A percentile compares a stretch with the other conserved stretches of the same genome.
Evolutionary conservation across 2,113 vertebrate genomes (phyloP).

Genomic region (Axis porcinus): DNA sequence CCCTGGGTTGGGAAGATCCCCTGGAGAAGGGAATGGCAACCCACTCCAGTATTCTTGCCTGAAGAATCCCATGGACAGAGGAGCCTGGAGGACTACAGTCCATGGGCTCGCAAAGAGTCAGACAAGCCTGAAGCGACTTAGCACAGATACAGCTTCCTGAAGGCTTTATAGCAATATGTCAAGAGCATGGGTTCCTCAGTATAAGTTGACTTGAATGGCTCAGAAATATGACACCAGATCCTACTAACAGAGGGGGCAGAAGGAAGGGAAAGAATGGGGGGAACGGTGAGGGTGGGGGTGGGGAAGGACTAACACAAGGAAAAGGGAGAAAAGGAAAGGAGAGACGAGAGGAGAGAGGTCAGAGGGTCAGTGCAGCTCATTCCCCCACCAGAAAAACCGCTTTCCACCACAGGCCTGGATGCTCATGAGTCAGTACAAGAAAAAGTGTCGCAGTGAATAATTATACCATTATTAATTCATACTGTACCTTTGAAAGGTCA

Average conservation of each 20-base stretch:
- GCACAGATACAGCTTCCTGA: neutral
- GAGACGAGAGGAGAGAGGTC: neutral
- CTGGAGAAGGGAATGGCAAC: neutral
- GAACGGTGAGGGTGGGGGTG: accelerated
- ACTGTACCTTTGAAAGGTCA: neutral
- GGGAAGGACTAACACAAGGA: neutral
- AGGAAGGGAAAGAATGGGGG: neutral
- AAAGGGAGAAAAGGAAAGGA: neutral
- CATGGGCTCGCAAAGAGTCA: accelerated
- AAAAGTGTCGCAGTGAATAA: neutral
- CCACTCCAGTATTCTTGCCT: neutral
- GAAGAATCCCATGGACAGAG: neutral
- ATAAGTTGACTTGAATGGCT: neutral
- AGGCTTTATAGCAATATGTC: neutral
- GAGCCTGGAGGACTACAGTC: neutral
- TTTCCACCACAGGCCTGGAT: neutral
- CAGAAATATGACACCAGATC: neutral
- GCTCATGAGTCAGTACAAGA: neutral
- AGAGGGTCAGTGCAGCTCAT: neutral
- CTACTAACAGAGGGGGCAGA: neutral
- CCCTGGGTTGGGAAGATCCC: neutral
- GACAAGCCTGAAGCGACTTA: neutral
- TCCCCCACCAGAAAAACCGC: neutral
- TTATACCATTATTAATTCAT: neutral
- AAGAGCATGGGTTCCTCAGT: neutral